phyloP scores from a whole-genome alignment of 2,797 vertebrate species.

The Gymnothorax javanicus region DNA sequence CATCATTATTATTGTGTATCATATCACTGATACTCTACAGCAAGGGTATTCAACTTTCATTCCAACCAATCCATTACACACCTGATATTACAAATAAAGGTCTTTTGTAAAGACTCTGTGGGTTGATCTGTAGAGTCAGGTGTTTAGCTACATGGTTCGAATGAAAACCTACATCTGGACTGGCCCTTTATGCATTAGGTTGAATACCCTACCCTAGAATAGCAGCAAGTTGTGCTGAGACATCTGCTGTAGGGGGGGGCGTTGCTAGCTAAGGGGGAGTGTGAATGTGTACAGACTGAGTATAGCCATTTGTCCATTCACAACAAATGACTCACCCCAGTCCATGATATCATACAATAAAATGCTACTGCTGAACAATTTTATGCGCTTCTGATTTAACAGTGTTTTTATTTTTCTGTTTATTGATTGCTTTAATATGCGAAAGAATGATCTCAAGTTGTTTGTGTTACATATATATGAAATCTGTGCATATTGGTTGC shows the following conservation, averaged over 20 bases:
- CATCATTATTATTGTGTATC: neutral
- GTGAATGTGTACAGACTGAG: neutral
- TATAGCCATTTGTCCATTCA: neutral
- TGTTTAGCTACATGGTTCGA: too few species aligned
- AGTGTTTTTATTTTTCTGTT: neutral
- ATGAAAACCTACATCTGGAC: too few species aligned
- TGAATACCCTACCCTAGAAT: neutral
- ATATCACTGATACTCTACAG: neutral
- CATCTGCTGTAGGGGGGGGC: neutral
- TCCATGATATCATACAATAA: neutral
- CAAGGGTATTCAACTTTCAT: too few species aligned
- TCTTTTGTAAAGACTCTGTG: too few species aligned
- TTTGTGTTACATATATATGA: neutral
- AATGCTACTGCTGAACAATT: neutral
- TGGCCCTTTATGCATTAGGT: too few species aligned
- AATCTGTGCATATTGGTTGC: conserved; percentile 25
- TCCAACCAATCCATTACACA: too few species aligned
- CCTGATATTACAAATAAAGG: too few species aligned
- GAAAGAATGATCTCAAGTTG: neutral
- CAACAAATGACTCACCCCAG: neutral
- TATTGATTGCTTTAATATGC: neutral
- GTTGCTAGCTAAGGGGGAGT: too few species aligned
- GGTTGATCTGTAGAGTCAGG: too few species aligned
- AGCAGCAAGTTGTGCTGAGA: neutral
- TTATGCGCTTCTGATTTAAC: neutral